Evolutionary conservation across 1,140 invertebrate species (phyloP).

Genomic region (Pogonus chalceus): DNA sequence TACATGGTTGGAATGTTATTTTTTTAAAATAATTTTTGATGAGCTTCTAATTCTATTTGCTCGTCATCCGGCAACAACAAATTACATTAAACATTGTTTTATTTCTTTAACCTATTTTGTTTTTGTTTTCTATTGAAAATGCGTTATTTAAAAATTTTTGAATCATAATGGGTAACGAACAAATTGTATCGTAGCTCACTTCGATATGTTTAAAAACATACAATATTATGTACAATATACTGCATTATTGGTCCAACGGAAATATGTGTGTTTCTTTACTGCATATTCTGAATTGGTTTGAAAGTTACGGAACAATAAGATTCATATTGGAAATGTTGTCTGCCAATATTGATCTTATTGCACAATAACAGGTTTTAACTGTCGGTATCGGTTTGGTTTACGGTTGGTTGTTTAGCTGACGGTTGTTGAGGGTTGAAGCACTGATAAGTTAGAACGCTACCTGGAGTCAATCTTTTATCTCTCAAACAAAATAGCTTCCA

Average conservation of each 20-base stretch:
- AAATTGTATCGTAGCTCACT: constrained; percentile 38
- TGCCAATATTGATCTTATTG: too few species aligned
- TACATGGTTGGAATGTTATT: constrained; percentile 39
- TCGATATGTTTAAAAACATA: constrained; percentile 12
- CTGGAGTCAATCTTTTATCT: constrained; percentile 51
- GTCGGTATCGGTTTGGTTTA: constrained; percentile 39
- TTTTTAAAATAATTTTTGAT: constrained; percentile 25
- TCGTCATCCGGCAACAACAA: not conserved
- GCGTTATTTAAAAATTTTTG: constrained; percentile 25
- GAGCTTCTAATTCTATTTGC: not conserved
- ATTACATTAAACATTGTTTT: constrained; percentile 6
- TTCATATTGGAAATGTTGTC: too few species aligned
- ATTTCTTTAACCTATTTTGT: constrained; percentile 14
- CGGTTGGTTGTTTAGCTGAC: constrained; percentile 35
- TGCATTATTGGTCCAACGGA: constrained; percentile 37
- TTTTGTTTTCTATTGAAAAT: constrained; percentile 16
- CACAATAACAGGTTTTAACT: constrained; percentile 27
- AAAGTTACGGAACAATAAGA: constrained; percentile 15
- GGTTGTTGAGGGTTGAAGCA: constrained; percentile 34
- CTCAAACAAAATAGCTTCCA: constrained; percentile 40
- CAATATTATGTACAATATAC: constrained; percentile 34
- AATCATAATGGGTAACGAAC: constrained; percentile 22
- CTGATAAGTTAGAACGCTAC: constrained; percentile 31
- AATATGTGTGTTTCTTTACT: constrained; percentile 32
- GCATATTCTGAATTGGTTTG: constrained; percentile 34